Conservation (phyloP, 2,797 vertebrate species). For the Micropoecilia bifurca region DNA sequence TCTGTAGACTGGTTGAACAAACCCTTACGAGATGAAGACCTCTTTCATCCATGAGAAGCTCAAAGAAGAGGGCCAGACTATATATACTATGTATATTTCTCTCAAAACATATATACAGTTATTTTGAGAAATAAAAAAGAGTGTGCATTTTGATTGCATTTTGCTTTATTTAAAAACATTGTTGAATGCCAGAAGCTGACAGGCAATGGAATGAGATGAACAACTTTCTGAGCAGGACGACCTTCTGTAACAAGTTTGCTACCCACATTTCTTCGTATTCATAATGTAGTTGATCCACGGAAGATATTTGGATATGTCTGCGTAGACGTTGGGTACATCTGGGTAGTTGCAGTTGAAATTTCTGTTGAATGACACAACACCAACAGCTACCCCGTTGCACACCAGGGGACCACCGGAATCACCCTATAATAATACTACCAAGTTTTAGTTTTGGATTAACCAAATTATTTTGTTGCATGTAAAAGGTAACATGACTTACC, state of each 20-base stretch:
- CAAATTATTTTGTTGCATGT: not conserved
- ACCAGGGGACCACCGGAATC: constrained; percentile 72
- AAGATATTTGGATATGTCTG: constrained; percentile 51
- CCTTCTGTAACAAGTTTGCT: not conserved
- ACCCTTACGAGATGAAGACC: no score
- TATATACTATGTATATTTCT: no score
- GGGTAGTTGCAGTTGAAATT: constrained; percentile 33
- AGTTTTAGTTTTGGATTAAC: not conserved
- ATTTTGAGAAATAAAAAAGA: no score
- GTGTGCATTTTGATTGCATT: no score
- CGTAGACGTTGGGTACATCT: constrained; percentile 70
- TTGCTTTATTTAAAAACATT: not conserved
- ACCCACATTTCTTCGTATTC: not conserved
- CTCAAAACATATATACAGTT: no score
- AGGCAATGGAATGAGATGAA: not conserved
- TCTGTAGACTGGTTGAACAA: no score
- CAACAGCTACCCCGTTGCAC: constrained; percentile 52
- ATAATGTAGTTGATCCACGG: constrained; percentile 59
- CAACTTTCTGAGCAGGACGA: not conserved
- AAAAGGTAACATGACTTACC: constrained; percentile 28
- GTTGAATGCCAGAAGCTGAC: not conserved
- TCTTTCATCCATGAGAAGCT: no score
- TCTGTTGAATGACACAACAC: constrained; percentile 71
- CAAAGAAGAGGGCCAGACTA: no score
- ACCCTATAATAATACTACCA: constrained; percentile 43